Evolutionary conservation across 2,113 vertebrate genomes (phyloP).

Genomic region (Ranitomeya imitator): DNA sequence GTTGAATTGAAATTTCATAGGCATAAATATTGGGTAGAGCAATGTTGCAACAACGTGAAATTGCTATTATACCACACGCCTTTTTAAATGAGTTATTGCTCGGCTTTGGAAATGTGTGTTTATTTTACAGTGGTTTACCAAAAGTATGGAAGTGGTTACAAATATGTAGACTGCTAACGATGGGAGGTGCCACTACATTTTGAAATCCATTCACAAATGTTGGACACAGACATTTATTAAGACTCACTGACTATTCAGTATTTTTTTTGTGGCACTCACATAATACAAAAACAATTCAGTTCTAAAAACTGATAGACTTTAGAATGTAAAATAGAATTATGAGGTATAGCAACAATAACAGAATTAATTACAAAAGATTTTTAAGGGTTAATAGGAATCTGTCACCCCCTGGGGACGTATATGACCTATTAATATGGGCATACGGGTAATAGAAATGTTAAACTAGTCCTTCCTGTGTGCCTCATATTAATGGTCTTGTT

Average conservation of each 20-base stretch:
- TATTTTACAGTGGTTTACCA: slow-evolving; percentile 84
- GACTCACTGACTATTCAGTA: neutral
- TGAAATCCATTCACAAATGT: slow-evolving; percentile 74
- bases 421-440: too few species aligned
- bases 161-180: slow-evolving; percentile 75
- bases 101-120: slow-evolving; percentile 79
- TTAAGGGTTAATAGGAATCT: too few species aligned
- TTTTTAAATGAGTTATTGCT: slow-evolving; percentile 77
- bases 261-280: neutral
- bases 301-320: too few species aligned
- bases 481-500: too few species aligned
- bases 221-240: slow-evolving; percentile 60
- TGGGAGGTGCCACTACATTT: slow-evolving; percentile 73
- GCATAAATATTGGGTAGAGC: slow-evolving; percentile 66
- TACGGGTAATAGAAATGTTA: too few species aligned
- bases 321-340: too few species aligned
- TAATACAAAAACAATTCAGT: neutral
- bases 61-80: slow-evolving; percentile 66
- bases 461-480: too few species aligned
- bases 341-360: too few species aligned
- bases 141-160: slow-evolving; percentile 79
- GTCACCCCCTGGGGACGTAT: too few species aligned
- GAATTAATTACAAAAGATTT: too few species aligned
- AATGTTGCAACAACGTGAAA: slow-evolving; percentile 65
- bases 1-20: slow-evolving; percentile 36